A percentile compares a stretch with the other conserved stretches of the same genome.
Conservation (phyloP, 2,888 invertebrate species). For the Luperina testacea region DNA sequence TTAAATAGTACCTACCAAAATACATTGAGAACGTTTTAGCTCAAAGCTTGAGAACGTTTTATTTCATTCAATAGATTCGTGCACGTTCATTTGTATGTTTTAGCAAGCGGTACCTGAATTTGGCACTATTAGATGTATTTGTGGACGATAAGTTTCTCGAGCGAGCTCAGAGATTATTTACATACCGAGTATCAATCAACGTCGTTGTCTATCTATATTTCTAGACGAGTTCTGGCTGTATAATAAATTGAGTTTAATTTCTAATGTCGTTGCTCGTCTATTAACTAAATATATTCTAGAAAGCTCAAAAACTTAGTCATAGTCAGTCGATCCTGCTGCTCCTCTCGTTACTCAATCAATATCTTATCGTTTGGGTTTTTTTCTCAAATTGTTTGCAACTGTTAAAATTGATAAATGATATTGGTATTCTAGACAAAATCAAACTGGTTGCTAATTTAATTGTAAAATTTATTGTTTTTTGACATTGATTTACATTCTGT, state of each 20-base stretch:
- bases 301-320: not conserved
- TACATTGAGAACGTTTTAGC: constrained; percentile 9
- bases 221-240: constrained; percentile 1
- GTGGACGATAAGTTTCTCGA: constrained; percentile 16
- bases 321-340: not conserved
- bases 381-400: not conserved
- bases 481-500: no score
- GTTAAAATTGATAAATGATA: not conserved
- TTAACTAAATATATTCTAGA: constrained; percentile 1
- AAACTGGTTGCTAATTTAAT: no score
- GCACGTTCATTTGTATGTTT: constrained; percentile 23
- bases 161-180: constrained; percentile 27
- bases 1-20: constrained; percentile 17
- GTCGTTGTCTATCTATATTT: constrained; percentile 39
- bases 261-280: constrained; percentile 2
- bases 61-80: constrained; percentile 20
- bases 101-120: constrained; percentile 16
- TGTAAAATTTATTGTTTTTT: no score
- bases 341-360: not conserved
- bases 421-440: not conserved
- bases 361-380: not conserved
- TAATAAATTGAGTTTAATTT: constrained; percentile 16
- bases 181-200: constrained; percentile 49
- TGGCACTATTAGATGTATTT: constrained; percentile 31
- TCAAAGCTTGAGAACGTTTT: constrained; percentile 17